Conservation (phyloP, 2,888 invertebrate genomes). For the Metellina segmentata region DNA sequence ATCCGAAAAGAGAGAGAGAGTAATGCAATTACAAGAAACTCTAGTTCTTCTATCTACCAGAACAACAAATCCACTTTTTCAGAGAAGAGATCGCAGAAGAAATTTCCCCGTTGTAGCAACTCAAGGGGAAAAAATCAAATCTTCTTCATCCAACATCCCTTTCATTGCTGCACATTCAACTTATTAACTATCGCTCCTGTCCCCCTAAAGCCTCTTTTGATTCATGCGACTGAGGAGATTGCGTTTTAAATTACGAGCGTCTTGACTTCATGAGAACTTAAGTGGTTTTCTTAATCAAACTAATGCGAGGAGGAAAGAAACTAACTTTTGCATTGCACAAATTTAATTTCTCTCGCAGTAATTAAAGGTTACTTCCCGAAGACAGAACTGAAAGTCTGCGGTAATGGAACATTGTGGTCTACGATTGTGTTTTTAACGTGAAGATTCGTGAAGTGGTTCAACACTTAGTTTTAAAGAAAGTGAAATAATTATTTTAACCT, state of each 20-base stretch:
- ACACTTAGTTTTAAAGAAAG: background rate
- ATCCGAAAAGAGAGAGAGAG: background rate
- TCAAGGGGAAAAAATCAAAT: background rate
- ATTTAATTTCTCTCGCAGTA: conserved; percentile 25
- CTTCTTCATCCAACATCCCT: background rate
- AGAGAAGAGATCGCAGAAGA: background rate
- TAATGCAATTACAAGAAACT: conserved; percentile 2
- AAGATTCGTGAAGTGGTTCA: background rate
- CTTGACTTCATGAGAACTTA: conserved; percentile 1
- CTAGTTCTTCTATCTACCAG: background rate
- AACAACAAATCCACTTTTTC: background rate
- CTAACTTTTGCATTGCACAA: background rate
- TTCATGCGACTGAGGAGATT: background rate
- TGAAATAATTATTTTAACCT: background rate
- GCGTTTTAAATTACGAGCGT: conserved; percentile 1
- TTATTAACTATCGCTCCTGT: background rate
- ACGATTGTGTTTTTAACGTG: background rate
- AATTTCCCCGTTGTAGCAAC: background rate
- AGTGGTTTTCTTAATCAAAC: conserved; percentile 24
- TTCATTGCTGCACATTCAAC: background rate
- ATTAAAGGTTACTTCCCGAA: background rate
- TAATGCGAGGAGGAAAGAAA: conserved; percentile 6
- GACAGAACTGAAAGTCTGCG: background rate
- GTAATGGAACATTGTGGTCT: background rate
- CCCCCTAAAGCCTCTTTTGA: background rate